Conservation (phyloP, 2,888 invertebrate genomes). For the Dasysyrphus albostriatus region DNA sequence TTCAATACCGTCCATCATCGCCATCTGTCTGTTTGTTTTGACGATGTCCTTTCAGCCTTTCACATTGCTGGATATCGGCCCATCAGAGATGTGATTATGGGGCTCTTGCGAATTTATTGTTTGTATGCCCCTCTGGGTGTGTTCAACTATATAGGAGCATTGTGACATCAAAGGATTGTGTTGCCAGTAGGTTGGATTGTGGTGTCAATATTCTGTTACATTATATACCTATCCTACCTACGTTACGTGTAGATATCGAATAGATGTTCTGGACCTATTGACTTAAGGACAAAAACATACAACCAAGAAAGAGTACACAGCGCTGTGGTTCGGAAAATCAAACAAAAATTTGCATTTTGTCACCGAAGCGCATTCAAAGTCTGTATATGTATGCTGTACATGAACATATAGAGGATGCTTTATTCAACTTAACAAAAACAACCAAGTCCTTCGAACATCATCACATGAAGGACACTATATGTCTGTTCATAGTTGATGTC, state of each 20-base stretch:
- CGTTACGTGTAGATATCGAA: constrained; percentile 18
- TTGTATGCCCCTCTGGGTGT: constrained; percentile 43
- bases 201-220: constrained; percentile 54
- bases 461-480: constrained; percentile 11
- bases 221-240: neutral
- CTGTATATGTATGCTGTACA: neutral
- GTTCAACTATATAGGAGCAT: constrained; percentile 37
- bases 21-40: constrained; percentile 53
- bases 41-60: constrained; percentile 55
- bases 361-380: constrained; percentile 46
- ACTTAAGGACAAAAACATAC: constrained; percentile 62
- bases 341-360: constrained; percentile 74
- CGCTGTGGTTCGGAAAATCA: constrained; percentile 70
- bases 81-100: constrained; percentile 9
- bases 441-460: constrained; percentile 15
- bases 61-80: constrained; percentile 34
- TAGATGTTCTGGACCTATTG: constrained; percentile 68
- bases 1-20: constrained; percentile 58
- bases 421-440: constrained; percentile 30
- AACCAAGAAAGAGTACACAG: constrained; percentile 64
- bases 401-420: constrained; percentile 10
- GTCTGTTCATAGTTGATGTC: constrained; percentile 10
- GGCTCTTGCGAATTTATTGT: constrained; percentile 43
- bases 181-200: constrained; percentile 63
- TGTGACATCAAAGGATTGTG: constrained; percentile 71